Base-by-base conservation (phyloP, 2,113 vertebrate species). In the Pungitius pungitius region DNA sequence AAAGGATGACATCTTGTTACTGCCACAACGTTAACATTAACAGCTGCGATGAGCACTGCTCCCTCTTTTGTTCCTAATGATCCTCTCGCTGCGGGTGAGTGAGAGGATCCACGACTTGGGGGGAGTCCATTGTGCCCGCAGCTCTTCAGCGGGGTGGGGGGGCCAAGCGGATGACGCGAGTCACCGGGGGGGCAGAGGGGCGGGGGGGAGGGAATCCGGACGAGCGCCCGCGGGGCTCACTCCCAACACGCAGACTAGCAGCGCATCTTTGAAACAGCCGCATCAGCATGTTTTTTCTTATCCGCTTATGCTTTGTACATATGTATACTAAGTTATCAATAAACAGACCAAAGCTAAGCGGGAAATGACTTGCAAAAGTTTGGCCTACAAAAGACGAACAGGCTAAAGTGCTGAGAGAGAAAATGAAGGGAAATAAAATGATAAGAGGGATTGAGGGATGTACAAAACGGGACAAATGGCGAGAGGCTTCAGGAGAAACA, bases 1-100 rank as follows among this genome's bases (percentile, higher is more conserved):
- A 61, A 82, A 70, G 45, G 37, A 70, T 47, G 56, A 81, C 75
- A 74, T 74, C 63, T 71, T 78, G 47, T 75, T 83, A 78, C 72
- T 80, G 77, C 55, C 61, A 42, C 75, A 73, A 59, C 47, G n/a
- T n/a, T n/a, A 69, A 65, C 60, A 69, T 69, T 57, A 79, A 67
- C 77, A 79, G 69, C 70, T 68, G 72, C 68, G 77, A 26, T 30
- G 77, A 85, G 82, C 8, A 0, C 24, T 61, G 49, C 37, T 56
- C 45, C 61, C 61, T 58, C 64, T 6, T 35, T 40, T 54, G 62
- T 76, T 65, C 54, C 71, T 63, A 49, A 73, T 71, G 45, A 78
- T 59, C 64, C 58, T 30, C 27, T 72, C 64, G 55, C 33, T 60
- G 35, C 2, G 1, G 45, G 61, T 77, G 72, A 81, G 62, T 72